Base-by-base conservation (phyloP, 2,888 invertebrate species). In the Petrolisthes manimaculis region DNA sequence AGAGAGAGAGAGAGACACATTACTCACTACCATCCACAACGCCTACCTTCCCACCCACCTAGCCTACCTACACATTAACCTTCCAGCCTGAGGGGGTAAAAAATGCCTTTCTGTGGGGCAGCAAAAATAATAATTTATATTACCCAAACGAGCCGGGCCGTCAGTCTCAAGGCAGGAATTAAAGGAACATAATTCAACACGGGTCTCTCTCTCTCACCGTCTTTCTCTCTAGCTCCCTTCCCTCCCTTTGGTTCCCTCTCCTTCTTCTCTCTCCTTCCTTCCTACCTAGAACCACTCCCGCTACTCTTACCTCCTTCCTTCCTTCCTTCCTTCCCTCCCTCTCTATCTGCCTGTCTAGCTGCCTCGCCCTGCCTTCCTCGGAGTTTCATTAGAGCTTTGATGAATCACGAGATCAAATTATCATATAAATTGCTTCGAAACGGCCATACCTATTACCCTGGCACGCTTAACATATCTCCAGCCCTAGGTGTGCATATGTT, bases 361-460 rank as follows among this genome's bases (percentile, higher is more conserved):
- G 21, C 8, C 14, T n/a, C 18, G n/a, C 21, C n/a, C 74, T n/a
- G 12, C 74, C 24, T 21, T n/a, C 74, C 18, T 18, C 67, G 12
- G 12, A 18, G n/a, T 24, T 74, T 21, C 74, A 18, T 74, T n/a
- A 74, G 18, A 21, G 18, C 24, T 24, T 61, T 71, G 84, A 84
- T 54, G 84, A 77, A 75, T 55, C 24, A n/a, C 61, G 53, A 84
- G 37, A 61, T n/a, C 78, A 61, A 78, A 84, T 84, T 84, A 84
- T 53, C 84, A 84, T 84, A 84, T 84, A 84, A 77, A 84, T 84
- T 84, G 84, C 51, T 78, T 80, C 61, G 14, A 56, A 80, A 12
- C 61, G 18, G 18, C 61, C 61, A 61, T 74, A 18, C 24, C 74
- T 74, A 18, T 74, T 24, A 18, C 74, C n/a, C 74, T n/a, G 8